Evolutionary conservation across 2,113 vertebrate genomes (phyloP).

Genomic region (Lepus americanus): DNA sequence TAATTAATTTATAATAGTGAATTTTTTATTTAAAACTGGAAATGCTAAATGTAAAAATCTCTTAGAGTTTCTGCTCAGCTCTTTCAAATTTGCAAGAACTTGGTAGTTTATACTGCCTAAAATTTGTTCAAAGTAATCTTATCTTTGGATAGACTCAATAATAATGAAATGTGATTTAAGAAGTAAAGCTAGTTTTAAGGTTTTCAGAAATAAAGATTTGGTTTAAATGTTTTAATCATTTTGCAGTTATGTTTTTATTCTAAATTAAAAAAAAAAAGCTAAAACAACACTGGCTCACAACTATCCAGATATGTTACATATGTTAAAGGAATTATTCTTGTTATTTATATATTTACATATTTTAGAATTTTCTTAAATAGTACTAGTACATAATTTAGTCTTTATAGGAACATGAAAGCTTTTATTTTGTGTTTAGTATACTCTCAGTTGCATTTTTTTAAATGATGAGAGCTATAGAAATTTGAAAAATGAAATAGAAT

Average conservation of each 20-base stretch:
- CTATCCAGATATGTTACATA: not conserved
- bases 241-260: conserved; percentile 30
- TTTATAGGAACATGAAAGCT: not conserved
- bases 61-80: conserved; percentile 49
- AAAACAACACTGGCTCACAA: not conserved
- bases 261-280: conserved; percentile 46
- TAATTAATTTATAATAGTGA: conserved; percentile 60
- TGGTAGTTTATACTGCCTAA: conserved; percentile 46
- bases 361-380: conserved; percentile 32
- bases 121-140: conserved; percentile 57
- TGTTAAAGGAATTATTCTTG: conserved; percentile 53
- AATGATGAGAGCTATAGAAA: conserved; percentile 16
- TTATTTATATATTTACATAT: conserved; percentile 49
- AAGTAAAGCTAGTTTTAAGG: conserved; percentile 18
- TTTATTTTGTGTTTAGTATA: conserved; percentile 19
- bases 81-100: conserved; percentile 62
- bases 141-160: conserved; percentile 20
- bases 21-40: conserved; percentile 57
- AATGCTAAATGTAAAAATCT: conserved; percentile 35
- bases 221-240: conserved; percentile 55
- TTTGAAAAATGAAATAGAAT: conserved; percentile 44
- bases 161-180: conserved; percentile 57
- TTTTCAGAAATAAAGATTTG: conserved; percentile 35
- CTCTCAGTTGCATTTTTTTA: not conserved
- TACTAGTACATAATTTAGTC: not conserved